Evolutionary conservation across 2,113 vertebrate species (phyloP).

Genomic region (Scartelaos histophorus): DNA sequence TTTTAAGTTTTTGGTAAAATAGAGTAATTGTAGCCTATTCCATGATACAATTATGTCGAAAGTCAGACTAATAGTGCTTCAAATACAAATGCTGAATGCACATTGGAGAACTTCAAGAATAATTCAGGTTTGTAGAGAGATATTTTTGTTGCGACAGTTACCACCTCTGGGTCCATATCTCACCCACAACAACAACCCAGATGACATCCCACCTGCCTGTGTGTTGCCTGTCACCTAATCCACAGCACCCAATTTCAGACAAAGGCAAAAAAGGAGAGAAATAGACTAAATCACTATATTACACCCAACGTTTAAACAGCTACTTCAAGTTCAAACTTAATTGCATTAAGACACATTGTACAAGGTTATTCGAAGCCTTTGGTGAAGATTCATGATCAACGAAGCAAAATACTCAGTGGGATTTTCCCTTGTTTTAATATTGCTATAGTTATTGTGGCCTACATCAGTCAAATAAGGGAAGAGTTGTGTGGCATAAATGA

Average conservation of each 20-base stretch:
- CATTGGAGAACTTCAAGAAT: neutral
- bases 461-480: neutral
- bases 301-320: constrained; percentile 2
- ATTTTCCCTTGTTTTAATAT: too few species aligned
- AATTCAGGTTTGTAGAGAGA: neutral
- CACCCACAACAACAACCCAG: neutral
- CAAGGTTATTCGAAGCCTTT: neutral
- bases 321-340: neutral
- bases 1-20: too few species aligned
- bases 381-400: neutral
- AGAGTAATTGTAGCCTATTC: too few species aligned
- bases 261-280: neutral
- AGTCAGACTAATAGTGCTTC: too few species aligned
- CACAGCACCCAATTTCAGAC: neutral
- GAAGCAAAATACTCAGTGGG: neutral
- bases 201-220: constrained; percentile 3
- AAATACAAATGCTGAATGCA: neutral
- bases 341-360: neutral
- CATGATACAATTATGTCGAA: too few species aligned
- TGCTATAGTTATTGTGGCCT: too few species aligned
- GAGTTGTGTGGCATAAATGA: neutral
- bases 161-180: neutral
- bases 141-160: neutral
- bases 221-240: neutral
- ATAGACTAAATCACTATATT: neutral